Percentiles rank a stretch among this genome's conserved stretches.
phyloP scores from a whole-genome alignment of 2,797 vertebrate genomes.

The Poeciliopsis presidionis region DNA sequence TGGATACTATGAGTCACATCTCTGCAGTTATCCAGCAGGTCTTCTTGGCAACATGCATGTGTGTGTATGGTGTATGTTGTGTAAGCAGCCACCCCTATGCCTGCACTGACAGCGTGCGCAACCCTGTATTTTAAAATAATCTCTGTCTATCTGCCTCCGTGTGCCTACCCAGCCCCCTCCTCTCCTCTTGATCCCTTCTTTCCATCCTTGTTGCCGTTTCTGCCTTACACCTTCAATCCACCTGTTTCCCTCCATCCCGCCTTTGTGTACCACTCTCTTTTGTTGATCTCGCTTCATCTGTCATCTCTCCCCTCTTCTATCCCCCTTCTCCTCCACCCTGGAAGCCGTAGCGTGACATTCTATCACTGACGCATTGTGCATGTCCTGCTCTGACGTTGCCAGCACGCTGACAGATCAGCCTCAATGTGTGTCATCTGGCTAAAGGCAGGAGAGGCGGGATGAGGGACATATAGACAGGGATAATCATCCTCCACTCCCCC shows the following conservation, averaged over 20 bases:
- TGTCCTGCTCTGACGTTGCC: slow-evolving; percentile 80
- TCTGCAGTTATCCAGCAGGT: slow-evolving; percentile 65
- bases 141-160: slow-evolving; percentile 64
- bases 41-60: slow-evolving; percentile 49
- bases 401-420: slow-evolving; percentile 78
- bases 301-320: slow-evolving; percentile 56
- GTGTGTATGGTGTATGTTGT: slow-evolving; percentile 21
- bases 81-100: slow-evolving; percentile 56
- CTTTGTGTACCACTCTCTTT: slow-evolving; percentile 56
- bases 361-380: slow-evolving; percentile 82
- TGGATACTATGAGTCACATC: slow-evolving; percentile 70
- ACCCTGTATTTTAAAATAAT: slow-evolving; percentile 65
- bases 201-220: slow-evolving; percentile 67
- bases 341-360: slow-evolving; percentile 78
- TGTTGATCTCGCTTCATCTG: slow-evolving; percentile 67
- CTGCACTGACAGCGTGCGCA: slow-evolving; percentile 42
- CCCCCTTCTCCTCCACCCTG: slow-evolving; percentile 52
- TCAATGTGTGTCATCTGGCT: slow-evolving; percentile 78
- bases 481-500: slow-evolving; percentile 34
- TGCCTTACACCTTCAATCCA: slow-evolving; percentile 66
- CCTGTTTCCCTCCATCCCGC: slow-evolving; percentile 67
- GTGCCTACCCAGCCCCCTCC: slow-evolving; percentile 45
- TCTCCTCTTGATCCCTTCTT: slow-evolving; percentile 55
- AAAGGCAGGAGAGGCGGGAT: slow-evolving; percentile 31
- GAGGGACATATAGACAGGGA: slow-evolving; percentile 36